Base-by-base conservation (phyloP, 2,888 invertebrate genomes). In the Stenodema calcarata region DNA sequence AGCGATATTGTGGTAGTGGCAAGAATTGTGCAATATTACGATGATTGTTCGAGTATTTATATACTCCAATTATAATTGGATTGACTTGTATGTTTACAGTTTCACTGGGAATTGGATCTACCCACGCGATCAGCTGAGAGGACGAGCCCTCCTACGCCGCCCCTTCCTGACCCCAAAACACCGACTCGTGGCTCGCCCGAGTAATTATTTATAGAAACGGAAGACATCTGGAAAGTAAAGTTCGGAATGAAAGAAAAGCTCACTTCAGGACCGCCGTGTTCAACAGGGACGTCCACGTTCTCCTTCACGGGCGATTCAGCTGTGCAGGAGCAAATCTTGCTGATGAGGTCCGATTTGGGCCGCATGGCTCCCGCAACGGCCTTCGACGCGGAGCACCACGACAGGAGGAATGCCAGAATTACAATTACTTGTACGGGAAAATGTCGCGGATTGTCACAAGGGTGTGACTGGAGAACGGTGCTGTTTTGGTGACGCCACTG, bases 291-390 rank as follows among this genome's bases (percentile, higher is more conserved):
- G 16, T 80, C 80, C 28, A 80, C 87, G 30, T 88, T 87, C 69
- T 88, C 88, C 12, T 87, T 87, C 4, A 89, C 82, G 47, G 87
- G 85, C 16, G 88, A 50, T 18, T 88, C 89, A 28, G 86, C 82
- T 41, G 88, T 88, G 35, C 88, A 87, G 30, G 89, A 87, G 28
- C 88, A 86, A 18, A 89, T 87, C 54, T 88, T 87, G 76, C 87
- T 87, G 87, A 88, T 87, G 47, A 88, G 86, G 86, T 89, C 89
- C 42, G 85, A 78, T 87, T 89, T 89, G 54, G 88, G 88, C 3
- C 78, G 78, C 78, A 78, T 78, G 14, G 73, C 73, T 73, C 41
- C 41, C 35, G 35, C 62, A 18, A 27, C 35, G 73, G 41, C 14
- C 16, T 73, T 41, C 73, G 73, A 35, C 18, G 41, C 14, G 41